Evolutionary conservation across 2,888 invertebrate genomes (phyloP).

Genomic region (Panopea generosa): DNA sequence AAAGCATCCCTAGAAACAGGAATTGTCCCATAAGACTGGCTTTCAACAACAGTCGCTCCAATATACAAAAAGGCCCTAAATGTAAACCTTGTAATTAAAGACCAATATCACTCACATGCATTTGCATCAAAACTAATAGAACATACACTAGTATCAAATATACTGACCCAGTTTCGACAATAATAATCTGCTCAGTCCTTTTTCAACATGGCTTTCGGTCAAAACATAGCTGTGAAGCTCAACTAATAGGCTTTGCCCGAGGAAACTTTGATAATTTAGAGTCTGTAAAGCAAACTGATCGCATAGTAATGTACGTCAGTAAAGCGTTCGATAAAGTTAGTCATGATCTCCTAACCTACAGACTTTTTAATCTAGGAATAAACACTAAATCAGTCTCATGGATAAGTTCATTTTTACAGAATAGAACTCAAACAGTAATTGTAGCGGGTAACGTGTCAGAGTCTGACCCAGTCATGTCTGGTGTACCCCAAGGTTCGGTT

Average conservation of each 20-base stretch:
- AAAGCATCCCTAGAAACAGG: too few species aligned
- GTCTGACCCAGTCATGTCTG: slow-evolving; percentile 19
- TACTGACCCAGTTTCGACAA: slow-evolving; percentile 8
- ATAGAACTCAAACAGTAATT: slow-evolving; percentile 23
- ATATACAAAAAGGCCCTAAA: too few species aligned
- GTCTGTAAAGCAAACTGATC: slow-evolving; percentile 19
- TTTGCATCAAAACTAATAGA: too few species aligned
- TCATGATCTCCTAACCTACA: slow-evolving; percentile 8
- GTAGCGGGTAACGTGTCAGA: slow-evolving; percentile 20
- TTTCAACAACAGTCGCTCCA: too few species aligned
- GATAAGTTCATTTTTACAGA: slow-evolving; percentile 19
- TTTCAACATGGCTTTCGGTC: slow-evolving; percentile 23
- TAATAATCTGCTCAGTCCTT: slow-evolving; percentile 1
- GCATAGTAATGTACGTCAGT: slow-evolving; percentile 13
- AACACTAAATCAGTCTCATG: neutral
- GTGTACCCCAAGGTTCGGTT: slow-evolving; percentile 34
- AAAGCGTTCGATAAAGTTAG: slow-evolving; percentile 29
- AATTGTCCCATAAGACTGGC: too few species aligned
- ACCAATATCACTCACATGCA: slow-evolving; percentile 40
- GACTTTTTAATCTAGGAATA: slow-evolving; percentile 10
- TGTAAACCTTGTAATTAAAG: slow-evolving; percentile 38
- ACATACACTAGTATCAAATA: too few species aligned
- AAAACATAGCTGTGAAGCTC: slow-evolving; percentile 29
- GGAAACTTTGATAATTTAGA: slow-evolving; percentile 10
- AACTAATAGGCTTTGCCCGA: slow-evolving; percentile 15